Evolutionary conservation across 2,797 vertebrate species (phyloP), one percentile per base, ranked within the genome.

Genomic region (Selene dorsalis): DNA sequence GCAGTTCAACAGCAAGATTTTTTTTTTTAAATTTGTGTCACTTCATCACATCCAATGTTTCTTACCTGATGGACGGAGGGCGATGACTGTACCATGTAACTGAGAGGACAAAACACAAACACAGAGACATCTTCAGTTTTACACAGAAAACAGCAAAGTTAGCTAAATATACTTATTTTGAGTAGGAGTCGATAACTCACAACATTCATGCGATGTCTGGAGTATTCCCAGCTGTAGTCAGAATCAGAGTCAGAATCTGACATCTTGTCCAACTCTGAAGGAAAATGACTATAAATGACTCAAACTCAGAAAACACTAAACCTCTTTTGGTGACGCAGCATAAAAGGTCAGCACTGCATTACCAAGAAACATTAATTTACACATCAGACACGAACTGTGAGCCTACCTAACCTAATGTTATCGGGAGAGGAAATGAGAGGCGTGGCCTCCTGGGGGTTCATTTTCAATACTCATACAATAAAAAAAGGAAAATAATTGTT

Each of bases 261-360:
- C 88, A 91, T 93, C 32, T 81, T 84, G 69, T 48, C 75, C 22
- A 69, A 76, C 26, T 77, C 89, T 92, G 83, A 7, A 65, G 69
- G 56, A 69, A 62, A 6, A 75, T 24, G 56, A 28, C 3, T 3
- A 57, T 0, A 41, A 63, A 72, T 12, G 17, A 68, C 17, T 24
- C 16, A 17, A 38, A 65, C 22, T 20, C 20, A 66, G 17, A 3
- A 11, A 30, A 28, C 11, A 47, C 0, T 10, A 20, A 22, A 8
- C 1, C 24, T 17, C 24, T 20, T 20, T 17, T 45, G 16, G 43
- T 45, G 17, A 45, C 3, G 18, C 45, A 47, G 17, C 45, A 47
- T n/a, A n/a, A n/a, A n/a, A n/a, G n/a, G n/a, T n/a, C n/a, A n/a
- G n/a, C n/a, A n/a, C n/a, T n/a, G n/a, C n/a, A n/a, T n/a, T n/a